Percentiles rank a stretch among this genome's conserved stretches.
These are phyloP conservation scores for Zaprionus tsacasi DNA, from an alignment of 1,140 invertebrate genomes.

Conservation along the genomic window DNA sequence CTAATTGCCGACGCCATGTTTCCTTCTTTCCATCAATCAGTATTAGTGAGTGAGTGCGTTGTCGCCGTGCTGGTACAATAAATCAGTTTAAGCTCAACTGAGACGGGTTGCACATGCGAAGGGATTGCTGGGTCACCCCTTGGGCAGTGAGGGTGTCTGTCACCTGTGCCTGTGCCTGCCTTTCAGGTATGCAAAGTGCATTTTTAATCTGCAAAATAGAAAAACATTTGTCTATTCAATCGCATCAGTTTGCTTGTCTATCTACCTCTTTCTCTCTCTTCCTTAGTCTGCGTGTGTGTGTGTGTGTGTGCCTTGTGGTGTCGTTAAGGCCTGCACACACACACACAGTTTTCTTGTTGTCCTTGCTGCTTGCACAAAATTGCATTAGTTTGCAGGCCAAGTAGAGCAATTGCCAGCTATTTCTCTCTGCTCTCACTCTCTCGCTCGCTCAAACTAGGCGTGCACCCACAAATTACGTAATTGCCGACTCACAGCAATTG, in stretches of 20 bases:
- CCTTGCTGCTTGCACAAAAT: constrained; percentile 58
- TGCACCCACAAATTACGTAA: constrained; percentile 59
- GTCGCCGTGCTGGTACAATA: constrained; percentile 21
- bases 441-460: constrained; percentile 8
- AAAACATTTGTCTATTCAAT: constrained; percentile 13
- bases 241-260: not conserved
- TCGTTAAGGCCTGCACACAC: not conserved
- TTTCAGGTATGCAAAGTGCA: constrained; percentile 20
- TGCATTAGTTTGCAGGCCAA: constrained; percentile 43
- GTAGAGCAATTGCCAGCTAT: constrained; percentile 10
- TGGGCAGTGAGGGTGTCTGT: not conserved
- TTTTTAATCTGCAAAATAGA: constrained; percentile 14
- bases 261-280: not conserved
- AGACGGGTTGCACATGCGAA: not conserved
- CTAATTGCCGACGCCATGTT: constrained; percentile 42
- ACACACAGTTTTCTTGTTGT: constrained; percentile 27
- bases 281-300: not conserved
- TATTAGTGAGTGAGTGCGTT: constrained; percentile 9
- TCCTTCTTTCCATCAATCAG: constrained; percentile 31
- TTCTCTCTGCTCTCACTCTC: not conserved
- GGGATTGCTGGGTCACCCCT: not conserved
- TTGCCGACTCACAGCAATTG: constrained; percentile 15
- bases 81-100: constrained; percentile 51
- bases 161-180: not conserved
- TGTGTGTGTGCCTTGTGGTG: constrained; percentile 30